Conservation (phyloP, 2,797 vertebrate genomes). For the Notoglanidium macrostoma region DNA sequence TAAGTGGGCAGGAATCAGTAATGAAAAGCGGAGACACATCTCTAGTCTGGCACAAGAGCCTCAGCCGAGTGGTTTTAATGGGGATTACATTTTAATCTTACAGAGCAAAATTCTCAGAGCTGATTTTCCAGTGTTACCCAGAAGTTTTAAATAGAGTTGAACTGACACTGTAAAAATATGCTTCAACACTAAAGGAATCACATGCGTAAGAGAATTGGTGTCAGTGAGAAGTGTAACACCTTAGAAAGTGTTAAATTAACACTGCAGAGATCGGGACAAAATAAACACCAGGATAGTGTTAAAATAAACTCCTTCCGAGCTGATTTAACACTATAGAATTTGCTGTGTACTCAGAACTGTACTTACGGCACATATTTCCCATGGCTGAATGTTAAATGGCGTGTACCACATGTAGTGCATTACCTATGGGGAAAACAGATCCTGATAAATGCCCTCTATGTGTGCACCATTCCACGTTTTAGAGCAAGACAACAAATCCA, state of each 20-base stretch:
- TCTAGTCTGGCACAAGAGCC: not conserved
- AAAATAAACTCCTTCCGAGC: too few species aligned
- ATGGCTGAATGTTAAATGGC: not conserved
- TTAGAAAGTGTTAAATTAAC: too few species aligned
- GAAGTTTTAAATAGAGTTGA: too few species aligned
- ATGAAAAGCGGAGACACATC: not conserved
- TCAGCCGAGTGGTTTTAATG: not conserved
- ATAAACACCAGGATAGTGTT: too few species aligned
- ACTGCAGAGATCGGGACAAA: too few species aligned
- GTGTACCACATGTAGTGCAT: not conserved
- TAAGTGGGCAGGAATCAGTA: not conserved
- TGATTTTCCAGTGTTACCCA: too few species aligned
- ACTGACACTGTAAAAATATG: too few species aligned
- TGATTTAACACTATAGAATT: too few species aligned
- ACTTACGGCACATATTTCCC: not conserved
- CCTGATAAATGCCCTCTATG: not conserved
- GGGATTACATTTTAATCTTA: not conserved
- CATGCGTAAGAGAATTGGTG: too few species aligned
- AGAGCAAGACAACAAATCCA: not conserved
- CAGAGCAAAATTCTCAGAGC: too few species aligned
- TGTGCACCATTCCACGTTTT: not conserved
- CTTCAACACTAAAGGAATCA: too few species aligned
- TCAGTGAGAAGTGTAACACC: too few species aligned
- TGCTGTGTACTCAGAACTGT: not conserved
- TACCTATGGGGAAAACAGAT: not conserved